Evolutionary conservation across 2,113 vertebrate genomes (phyloP).

Genomic region (Arothron firmamentum): DNA sequence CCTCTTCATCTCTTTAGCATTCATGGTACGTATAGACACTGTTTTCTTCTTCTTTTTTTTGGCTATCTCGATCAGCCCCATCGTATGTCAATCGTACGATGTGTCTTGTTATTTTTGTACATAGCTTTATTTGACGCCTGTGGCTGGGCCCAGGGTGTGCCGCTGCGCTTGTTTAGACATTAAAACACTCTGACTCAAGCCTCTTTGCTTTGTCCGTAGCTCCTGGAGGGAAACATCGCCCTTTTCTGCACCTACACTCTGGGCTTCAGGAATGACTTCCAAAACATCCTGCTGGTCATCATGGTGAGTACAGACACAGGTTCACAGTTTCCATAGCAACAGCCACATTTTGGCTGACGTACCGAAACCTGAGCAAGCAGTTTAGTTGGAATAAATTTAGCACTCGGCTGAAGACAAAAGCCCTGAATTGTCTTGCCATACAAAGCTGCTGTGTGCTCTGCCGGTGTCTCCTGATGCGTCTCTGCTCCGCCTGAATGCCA

Average conservation of each 20-base stretch:
- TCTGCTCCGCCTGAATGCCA: conserved; percentile 38
- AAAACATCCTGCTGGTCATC: conserved; percentile 94
- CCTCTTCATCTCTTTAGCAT: conserved; percentile 92
- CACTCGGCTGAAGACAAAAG: conserved; percentile 42
- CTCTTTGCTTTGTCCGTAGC: conserved; percentile 66
- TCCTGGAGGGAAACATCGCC: conserved; percentile 96
- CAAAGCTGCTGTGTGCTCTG: conserved; percentile 19
- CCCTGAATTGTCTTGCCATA: conserved; percentile 36
- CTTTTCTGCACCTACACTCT: conserved; percentile 93
- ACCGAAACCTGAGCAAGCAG: not conserved
- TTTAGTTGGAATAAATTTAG: conserved; percentile 26
- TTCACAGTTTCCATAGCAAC: conserved; percentile 23
- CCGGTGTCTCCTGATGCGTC: conserved; percentile 20
- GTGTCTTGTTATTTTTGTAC: not conserved
- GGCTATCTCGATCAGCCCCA: not conserved
- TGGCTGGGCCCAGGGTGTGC: not conserved
- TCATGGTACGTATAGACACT: conserved; percentile 82
- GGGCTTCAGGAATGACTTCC: conserved; percentile 90
- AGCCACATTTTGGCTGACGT: not conserved
- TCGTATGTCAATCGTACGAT: not conserved
- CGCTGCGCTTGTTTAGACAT: not conserved
- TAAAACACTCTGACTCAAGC: not conserved
- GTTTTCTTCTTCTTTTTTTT: not conserved
- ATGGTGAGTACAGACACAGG: conserved; percentile 79
- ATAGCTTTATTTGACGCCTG: not conserved